Conservation (phyloP, 2,113 vertebrate species). For the Riparia riparia region DNA sequence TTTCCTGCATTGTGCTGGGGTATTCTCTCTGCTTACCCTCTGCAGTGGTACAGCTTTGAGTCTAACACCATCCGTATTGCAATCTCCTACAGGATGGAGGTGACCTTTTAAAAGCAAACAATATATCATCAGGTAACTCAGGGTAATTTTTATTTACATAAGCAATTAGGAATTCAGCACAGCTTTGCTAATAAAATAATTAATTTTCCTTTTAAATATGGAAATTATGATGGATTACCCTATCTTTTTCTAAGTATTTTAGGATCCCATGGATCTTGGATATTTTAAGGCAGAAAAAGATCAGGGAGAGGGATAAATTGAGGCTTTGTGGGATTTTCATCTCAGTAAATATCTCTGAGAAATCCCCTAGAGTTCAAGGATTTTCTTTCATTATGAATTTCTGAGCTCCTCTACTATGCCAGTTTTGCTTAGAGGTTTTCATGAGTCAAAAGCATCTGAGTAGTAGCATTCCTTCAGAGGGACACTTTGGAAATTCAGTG, state of each 20-base stretch:
- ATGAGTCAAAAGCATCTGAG: neutral
- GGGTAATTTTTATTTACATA: neutral
- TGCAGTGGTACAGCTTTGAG: neutral
- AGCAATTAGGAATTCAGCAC: neutral
- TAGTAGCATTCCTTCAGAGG: neutral
- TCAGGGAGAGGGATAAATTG: rapidly evolving
- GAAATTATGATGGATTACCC: neutral
- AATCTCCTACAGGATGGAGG: neutral
- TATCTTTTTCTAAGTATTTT: neutral
- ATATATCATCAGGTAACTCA: neutral
- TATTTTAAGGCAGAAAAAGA: neutral
- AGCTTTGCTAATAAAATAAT: neutral
- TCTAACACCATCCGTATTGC: neutral
- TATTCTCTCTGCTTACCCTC: neutral
- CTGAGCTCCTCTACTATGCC: neutral
- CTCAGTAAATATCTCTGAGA: neutral
- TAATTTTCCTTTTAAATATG: neutral
- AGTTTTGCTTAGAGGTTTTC: neutral
- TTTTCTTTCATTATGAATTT: neutral
- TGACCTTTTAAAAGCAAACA: neutral
- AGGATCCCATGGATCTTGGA: neutral
- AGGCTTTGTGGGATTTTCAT: neutral
- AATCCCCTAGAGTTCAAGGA: neutral
- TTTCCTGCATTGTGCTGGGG: neutral
- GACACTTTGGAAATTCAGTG: neutral